Evolutionary conservation across 2,888 invertebrate species (phyloP), one percentile per base, ranked within the genome.

Genomic region (Muschampia plurimacula): DNA sequence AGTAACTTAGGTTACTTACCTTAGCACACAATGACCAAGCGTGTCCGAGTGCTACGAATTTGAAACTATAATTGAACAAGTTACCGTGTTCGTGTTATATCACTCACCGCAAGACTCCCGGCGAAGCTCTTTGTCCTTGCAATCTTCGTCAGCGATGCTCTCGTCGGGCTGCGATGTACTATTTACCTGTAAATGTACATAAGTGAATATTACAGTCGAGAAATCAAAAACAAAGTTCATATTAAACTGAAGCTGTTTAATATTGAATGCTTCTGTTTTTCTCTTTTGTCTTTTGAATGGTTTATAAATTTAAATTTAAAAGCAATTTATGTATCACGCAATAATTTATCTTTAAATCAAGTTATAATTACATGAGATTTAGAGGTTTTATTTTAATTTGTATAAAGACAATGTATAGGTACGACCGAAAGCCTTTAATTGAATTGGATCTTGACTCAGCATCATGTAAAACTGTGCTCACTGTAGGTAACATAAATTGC

Each of bases 61-160:
- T 68, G 68, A 46, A 68, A 68, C 68, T 68, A 66, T 66, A 68
- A 68, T 68, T 68, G 36, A 41, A 36, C 49, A 55, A 63, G 63
- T 63, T 63, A 9, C 22, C 22, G 41, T 28, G 57, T 63, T n/a
- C 12, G 63, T 64, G 64, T 69, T 44, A 22, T 46, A 69, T 69
- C 32, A 73, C 75, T 79, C 74, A 81, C 82, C 82, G 41, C 82
- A 80, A 64, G 80, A 84, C 77, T 91, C 90, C 65, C 93, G 83
- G 6, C 89, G 87, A 76, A 91, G 83, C 74, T 91, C 89, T 80
- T 83, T 88, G 75, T 91, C 89, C 74, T 82, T 88, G 79, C 84
- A 86, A 77, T 88, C 84, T 69, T 78, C 82, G 28, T 79, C 77
- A 22, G 75, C 74, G 60, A 80, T 75, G 78, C 87, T 89, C 80